Evolutionary conservation across 2,888 invertebrate species (phyloP), one percentile per base, ranked within the genome.

Genomic region (Perdita meconis): DNA sequence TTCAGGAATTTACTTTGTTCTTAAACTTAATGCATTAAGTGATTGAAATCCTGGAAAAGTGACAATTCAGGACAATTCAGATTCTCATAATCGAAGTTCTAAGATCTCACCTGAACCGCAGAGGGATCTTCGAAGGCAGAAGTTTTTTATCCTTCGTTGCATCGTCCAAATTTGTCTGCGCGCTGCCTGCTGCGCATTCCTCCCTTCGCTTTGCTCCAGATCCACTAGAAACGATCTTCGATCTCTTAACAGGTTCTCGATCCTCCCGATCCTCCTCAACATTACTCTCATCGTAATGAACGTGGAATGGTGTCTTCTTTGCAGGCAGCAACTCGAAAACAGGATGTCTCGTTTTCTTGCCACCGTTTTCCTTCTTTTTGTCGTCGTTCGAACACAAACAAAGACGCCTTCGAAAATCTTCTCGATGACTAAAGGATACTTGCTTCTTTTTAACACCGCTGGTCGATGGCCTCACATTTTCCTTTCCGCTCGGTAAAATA

Each of bases 211-310:
- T n/a, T n/a, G n/a, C n/a, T n/a, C n/a, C n/a, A n/a, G n/a, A n/a
- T n/a, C n/a, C n/a, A n/a, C n/a, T 19, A 3, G 0, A 47, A 47
- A 10, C 47, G 8, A 19, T 22, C 22, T 10, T 8, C 16, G 47
- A 47, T 22, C 47, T 16, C 47, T 19, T 10, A 3, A 10, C 19
- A 22, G 3, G 3, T 2, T 22, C 47, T 0, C 0, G 19, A 13
- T 36, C 6, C 1, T 13, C 10, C 5, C n/a, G n/a, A n/a, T n/a
- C n/a, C n/a, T n/a, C n/a, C n/a, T n/a, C n/a, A n/a, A 16, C 42
- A 0, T 22, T 36, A 4, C 47, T 42, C 0, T 67, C 42, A 19
- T 79, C 78, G 64, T 40, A 42, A 13, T 79, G 78, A 8, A 79
- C 38, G 4, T 8, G 22, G 38, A 79, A 78, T 8, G 67, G 40